Evolutionary conservation across 2,113 vertebrate genomes (phyloP).

Genomic region (Petaurus breviceps): DNA sequence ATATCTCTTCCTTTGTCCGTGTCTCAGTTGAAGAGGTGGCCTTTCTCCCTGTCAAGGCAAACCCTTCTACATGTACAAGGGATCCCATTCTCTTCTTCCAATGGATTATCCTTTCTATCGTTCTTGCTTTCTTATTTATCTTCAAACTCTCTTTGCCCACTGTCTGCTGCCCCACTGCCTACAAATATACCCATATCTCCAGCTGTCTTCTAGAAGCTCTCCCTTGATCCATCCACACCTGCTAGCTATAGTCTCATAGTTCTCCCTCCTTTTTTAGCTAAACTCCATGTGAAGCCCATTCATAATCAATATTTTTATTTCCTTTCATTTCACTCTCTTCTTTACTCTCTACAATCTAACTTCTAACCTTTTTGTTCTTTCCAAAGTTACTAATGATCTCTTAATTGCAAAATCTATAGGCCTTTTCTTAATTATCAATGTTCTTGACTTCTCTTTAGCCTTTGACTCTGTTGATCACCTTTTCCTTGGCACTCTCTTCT

Average conservation of each 20-base stretch:
- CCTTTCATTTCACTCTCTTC: not conserved
- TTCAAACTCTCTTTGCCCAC: not conserved
- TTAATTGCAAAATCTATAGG: not conserved
- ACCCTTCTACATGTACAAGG: not conserved
- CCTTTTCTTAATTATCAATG: not conserved
- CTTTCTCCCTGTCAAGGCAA: not conserved
- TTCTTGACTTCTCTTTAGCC: not conserved
- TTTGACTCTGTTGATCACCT: not conserved
- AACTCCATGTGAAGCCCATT: not conserved
- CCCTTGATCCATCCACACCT: not conserved
- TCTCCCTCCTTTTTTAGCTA: not conserved
- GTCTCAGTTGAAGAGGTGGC: not conserved
- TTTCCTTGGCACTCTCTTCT: not conserved
- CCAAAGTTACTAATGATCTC: not conserved
- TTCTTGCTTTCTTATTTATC: too few species aligned
- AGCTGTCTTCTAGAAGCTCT: not conserved
- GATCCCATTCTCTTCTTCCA: not conserved
- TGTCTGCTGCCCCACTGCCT: not conserved
- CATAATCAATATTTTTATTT: not conserved
- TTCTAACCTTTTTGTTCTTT: not conserved
- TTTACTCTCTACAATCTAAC: not conserved
- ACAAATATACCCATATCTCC: too few species aligned
- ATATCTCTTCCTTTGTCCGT: not conserved
- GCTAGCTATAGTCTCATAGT: not conserved
- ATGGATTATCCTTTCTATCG: not conserved